A percentile compares a stretch with the other conserved stretches of the same genome.
These are phyloP conservation scores for Coleophora deauratella DNA, from an alignment of 2,888 invertebrate species.

Conservation along the genomic window DNA sequence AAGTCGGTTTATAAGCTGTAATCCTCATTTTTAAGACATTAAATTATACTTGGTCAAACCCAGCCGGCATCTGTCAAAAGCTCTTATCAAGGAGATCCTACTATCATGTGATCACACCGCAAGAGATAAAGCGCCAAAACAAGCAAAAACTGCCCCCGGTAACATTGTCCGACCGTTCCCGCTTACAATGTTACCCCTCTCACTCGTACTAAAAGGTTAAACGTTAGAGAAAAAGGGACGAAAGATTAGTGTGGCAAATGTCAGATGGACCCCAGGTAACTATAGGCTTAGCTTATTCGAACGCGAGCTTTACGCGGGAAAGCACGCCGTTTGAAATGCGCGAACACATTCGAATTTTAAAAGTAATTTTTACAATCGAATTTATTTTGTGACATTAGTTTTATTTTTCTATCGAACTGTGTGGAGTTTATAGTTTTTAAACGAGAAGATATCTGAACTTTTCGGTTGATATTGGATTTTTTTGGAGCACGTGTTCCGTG, in stretches of 20 bases:
- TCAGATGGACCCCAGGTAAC: constrained; percentile 59
- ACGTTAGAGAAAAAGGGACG: constrained; percentile 29
- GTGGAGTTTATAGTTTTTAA: neutral
- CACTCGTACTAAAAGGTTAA: constrained; percentile 6
- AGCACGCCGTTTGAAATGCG: constrained; percentile 44
- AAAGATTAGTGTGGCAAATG: constrained; percentile 40
- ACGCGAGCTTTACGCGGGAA: constrained; percentile 66
- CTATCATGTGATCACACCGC: constrained; percentile 40
- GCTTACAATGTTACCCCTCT: constrained; percentile 44
- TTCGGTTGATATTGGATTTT: constrained; percentile 1
- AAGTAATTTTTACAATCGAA: constrained; percentile 16
- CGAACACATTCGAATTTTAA: constrained; percentile 29
- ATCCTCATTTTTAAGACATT: too few species aligned
- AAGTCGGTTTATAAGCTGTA: too few species aligned
- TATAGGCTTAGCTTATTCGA: constrained; percentile 54
- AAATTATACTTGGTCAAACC: too few species aligned
- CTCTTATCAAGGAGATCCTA: constrained; percentile 37
- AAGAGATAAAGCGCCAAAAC: constrained; percentile 59
- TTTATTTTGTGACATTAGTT: constrained; percentile 2
- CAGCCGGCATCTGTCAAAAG: too few species aligned
- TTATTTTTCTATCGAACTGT: constrained; percentile 1
- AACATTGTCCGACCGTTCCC: constrained; percentile 47
- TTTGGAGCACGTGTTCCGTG: constrained; percentile 10
- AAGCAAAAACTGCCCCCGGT: constrained; percentile 38
- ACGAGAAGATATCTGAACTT: neutral